Conservation (phyloP, 2,797 vertebrate species). For the Sciaenops ocellatus region DNA sequence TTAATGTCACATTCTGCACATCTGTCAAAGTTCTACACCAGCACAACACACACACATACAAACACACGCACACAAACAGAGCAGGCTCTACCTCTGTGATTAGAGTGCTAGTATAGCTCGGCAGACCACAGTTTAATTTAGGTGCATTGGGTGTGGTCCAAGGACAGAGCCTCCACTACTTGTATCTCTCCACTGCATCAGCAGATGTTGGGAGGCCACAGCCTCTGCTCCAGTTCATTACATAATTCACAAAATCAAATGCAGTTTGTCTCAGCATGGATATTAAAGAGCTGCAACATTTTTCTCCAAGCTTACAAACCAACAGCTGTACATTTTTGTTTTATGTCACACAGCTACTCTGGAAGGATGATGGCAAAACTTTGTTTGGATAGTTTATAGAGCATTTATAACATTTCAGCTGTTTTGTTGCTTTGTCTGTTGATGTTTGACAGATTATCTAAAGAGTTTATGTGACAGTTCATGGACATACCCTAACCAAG, state of each 20-base stretch:
- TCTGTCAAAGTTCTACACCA: conserved; percentile 36
- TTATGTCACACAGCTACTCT: neutral
- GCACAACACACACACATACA: conserved; percentile 31
- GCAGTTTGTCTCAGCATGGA: neutral
- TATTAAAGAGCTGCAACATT: neutral
- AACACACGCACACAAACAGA: conserved; percentile 35
- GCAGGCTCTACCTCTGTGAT: conserved; percentile 63
- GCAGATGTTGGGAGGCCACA: conserved; percentile 14
- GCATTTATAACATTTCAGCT: no score
- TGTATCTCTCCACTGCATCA: conserved; percentile 28
- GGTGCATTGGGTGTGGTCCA: conserved; percentile 73
- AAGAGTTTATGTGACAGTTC: no score
- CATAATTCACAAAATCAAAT: conserved; percentile 23
- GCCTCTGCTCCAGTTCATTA: conserved; percentile 16
- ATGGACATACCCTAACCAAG: no score
- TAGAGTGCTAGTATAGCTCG: conserved; percentile 61
- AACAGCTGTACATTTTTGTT: neutral
- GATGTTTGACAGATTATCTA: no score
- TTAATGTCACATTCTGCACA: conserved; percentile 8
- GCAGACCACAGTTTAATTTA: conserved; percentile 69
- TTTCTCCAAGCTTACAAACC: neutral
- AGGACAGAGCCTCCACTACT: conserved; percentile 45
- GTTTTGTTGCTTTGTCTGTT: no score
- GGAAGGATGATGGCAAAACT: neutral
- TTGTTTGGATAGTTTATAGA: neutral